A percentile compares a stretch with the other conserved stretches of the same genome.
Evolutionary conservation across 2,113 vertebrate genomes (phyloP).

Genomic region (Orthonyx spaldingii): DNA sequence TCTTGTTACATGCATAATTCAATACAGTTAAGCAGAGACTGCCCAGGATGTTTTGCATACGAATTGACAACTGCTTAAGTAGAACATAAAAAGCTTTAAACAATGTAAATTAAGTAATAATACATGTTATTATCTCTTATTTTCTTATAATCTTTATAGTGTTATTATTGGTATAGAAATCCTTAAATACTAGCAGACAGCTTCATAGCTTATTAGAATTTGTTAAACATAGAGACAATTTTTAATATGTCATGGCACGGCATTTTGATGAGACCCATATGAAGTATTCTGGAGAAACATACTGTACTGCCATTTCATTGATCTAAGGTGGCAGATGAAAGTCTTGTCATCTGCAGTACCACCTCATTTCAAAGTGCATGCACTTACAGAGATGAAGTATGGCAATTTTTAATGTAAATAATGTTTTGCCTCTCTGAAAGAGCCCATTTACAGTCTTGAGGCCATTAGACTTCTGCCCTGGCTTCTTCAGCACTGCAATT

Average conservation of each 20-base stretch:
- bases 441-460: neutral
- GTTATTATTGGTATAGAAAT: neutral
- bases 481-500: neutral
- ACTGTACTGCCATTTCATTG: neutral
- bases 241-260: neutral
- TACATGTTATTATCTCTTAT: neutral
- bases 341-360: neutral
- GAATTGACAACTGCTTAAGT: neutral
- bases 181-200: neutral
- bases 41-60: neutral
- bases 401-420: neutral
- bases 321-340: neutral
- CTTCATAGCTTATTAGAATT: neutral
- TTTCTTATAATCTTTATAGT: neutral
- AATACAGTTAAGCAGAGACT: neutral
- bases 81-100: neutral
- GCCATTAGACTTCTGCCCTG: neutral
- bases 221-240: neutral
- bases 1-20: neutral
- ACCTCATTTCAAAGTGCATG: neutral
- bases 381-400: neutral
- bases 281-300: neutral
- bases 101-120: neutral
- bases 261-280: neutral
- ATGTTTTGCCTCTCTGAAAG: neutral